These are phyloP conservation scores for Deroplatys truncata DNA, from an alignment of 2,888 invertebrate genomes.

Conservation along the genomic window DNA sequence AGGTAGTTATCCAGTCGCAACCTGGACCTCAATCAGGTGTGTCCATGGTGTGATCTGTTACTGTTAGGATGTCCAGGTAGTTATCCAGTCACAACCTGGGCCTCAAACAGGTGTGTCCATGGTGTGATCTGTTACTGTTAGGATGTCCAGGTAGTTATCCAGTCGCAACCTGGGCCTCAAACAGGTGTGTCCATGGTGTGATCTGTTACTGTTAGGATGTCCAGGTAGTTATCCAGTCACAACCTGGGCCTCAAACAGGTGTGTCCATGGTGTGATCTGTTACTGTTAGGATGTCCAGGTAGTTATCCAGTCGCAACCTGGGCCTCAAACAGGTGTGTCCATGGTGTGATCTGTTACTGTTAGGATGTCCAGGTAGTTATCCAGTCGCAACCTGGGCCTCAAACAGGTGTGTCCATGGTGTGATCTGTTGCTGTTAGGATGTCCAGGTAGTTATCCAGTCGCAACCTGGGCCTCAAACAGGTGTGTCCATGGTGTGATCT, in stretches of 20 bases:
- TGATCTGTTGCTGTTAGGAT: no score
- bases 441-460: slow-evolving; percentile 30
- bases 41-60: no score
- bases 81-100: slow-evolving; percentile 49
- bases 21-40: no score
- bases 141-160: no score
- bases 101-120: slow-evolving; percentile 79
- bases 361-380: neutral
- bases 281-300: neutral
- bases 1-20: no score
- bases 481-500: no score
- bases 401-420: neutral
- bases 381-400: slow-evolving; percentile 31
- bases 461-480: neutral
- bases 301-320: slow-evolving; percentile 29
- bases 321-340: neutral
- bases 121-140: no score
- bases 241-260: no score
- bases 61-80: neutral
- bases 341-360: neutral
- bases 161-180: no score
- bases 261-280: neutral
- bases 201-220: slow-evolving; percentile 32
- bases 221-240: no score
- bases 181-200: no score